phyloP scores from a whole-genome alignment of 2,113 vertebrate species.

The Brachyhypopomus occidentalis region DNA sequence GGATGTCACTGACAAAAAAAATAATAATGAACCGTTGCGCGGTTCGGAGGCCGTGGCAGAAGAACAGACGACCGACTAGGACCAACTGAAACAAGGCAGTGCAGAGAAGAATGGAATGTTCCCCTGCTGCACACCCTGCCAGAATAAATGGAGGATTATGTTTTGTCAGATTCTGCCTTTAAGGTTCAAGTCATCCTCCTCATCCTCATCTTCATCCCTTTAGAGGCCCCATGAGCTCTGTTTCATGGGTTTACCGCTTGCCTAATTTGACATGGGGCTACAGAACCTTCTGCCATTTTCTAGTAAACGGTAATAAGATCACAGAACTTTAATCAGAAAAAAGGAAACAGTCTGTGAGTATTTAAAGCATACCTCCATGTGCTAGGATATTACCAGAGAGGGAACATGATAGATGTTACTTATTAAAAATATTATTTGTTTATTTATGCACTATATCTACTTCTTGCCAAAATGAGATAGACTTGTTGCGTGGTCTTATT shows the following conservation, averaged over 20 bases:
- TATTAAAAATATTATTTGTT: conserved; percentile 57
- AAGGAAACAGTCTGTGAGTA: conserved; percentile 67
- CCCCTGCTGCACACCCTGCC: conserved; percentile 26
- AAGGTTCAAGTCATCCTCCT: conserved; percentile 49
- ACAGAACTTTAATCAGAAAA: conserved; percentile 58
- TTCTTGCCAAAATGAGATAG: conserved; percentile 83
- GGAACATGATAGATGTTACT: conserved; percentile 67
- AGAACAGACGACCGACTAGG: conserved; percentile 15
- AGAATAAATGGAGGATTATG: not conserved
- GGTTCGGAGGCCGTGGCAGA: not conserved
- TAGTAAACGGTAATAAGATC: conserved; percentile 64
- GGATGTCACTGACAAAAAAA: conserved; percentile 12
- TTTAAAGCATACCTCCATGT: conserved; percentile 65
- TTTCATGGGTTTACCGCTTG: conserved; percentile 39
- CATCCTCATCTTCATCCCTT: conserved; percentile 51
- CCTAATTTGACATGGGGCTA: conserved; percentile 49
- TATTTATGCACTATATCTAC: conserved; percentile 80
- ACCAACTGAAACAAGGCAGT: conserved; percentile 11
- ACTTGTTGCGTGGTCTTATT: conserved; percentile 76
- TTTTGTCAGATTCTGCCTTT: conserved; percentile 34
- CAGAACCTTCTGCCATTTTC: conserved; percentile 63
- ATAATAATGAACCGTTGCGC: not conserved
- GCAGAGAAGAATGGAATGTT: conserved; percentile 33
- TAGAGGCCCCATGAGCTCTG: conserved; percentile 55
- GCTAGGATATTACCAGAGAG: conserved; percentile 66